phyloP scores from a whole-genome alignment of 2,113 vertebrate genomes.

The Cephalopholis sonnerati region DNA sequence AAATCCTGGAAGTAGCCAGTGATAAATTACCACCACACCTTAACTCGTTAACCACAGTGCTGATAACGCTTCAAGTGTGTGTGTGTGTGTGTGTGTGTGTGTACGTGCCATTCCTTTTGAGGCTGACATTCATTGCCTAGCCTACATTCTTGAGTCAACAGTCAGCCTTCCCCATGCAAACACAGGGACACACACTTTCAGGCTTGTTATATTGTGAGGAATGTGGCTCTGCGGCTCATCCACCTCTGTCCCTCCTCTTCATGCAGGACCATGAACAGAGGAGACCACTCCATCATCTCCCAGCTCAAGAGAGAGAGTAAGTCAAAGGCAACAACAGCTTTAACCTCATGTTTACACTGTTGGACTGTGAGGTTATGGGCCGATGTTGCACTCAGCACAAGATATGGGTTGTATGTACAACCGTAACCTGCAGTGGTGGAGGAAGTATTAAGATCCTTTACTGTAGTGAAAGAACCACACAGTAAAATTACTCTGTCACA shows the following conservation, averaged over 20 bases:
- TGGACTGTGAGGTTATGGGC: too few relatives aligned
- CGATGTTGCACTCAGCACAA: too few relatives aligned
- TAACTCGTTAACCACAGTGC: neutral
- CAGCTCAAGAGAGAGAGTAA: conserved; percentile 92
- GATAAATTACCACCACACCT: conserved; percentile 6
- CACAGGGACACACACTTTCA: conserved; percentile 3
- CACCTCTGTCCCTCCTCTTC: neutral
- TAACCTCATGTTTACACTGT: neutral
- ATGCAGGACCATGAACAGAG: conserved; percentile 94
- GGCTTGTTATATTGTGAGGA: conserved; percentile 16
- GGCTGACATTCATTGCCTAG: neutral
- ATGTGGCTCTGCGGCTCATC: conserved; percentile 9
- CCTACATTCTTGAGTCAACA: conserved; percentile 39
- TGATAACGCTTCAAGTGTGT: neutral
- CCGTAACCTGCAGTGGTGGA: too few relatives aligned
- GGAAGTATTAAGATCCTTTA: too few relatives aligned
- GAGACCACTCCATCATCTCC: conserved; percentile 94
- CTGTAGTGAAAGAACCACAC: too few relatives aligned
- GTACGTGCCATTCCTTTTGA: neutral
- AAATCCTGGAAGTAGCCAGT: neutral
- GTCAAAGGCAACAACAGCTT: conserved; percentile 53
- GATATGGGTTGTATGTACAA: too few relatives aligned
- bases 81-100: neutral
- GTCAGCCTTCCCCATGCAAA: conserved; percentile 13
- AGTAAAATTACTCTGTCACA: too few relatives aligned